Evolutionary conservation across 2,797 vertebrate genomes (phyloP), one percentile per base, ranked within the genome.

Genomic region (Pangasius mekongensis): DNA sequence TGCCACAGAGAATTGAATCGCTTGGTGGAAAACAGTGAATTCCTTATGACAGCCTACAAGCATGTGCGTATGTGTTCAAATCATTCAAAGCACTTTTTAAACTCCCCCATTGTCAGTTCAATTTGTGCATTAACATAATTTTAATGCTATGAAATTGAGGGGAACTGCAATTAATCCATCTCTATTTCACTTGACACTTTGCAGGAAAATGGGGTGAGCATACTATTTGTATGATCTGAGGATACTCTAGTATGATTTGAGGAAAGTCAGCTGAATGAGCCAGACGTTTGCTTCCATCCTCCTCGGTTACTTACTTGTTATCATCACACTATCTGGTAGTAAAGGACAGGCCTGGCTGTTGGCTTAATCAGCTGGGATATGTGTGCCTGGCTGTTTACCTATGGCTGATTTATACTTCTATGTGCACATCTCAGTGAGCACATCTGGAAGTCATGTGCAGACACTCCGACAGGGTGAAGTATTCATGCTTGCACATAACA

Each of bases 101-200:
- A 71, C 33, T 90, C 71, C 77, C 71, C n/a, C 56, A 85, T 49
- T 86, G 86, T 91, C 89, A 84, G 67, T 24, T 64, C 87, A 67
- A 89, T 89, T 22, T 87, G 69, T 69, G 11, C 73, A 89, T 89
- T 89, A 89, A 86, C 90, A 82, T 89, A 90, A 89, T 91, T 86
- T 92, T 77, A 86, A 74, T 49, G 54, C 83, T 84, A 71, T 91
- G 92, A 90, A 88, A 90, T 69, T 87, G 81, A 86, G 84, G 89
- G 84, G 91, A 88, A 92, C 90, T 89, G 88, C 90, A 91, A 91
- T 89, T 87, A 89, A 89, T 81, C 85, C 88, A 87, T 90, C 86
- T 89, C 86, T 69, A 87, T 89, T 89, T 84, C 80, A 27, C 43
- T 84, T 89, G 85, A 88, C 91, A 89, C 90, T 92, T 88, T 90